Evolutionary conservation across 2,797 vertebrate species (phyloP), one percentile per base, ranked within the genome.

Genomic region (Zenarchopterus dispar): DNA sequence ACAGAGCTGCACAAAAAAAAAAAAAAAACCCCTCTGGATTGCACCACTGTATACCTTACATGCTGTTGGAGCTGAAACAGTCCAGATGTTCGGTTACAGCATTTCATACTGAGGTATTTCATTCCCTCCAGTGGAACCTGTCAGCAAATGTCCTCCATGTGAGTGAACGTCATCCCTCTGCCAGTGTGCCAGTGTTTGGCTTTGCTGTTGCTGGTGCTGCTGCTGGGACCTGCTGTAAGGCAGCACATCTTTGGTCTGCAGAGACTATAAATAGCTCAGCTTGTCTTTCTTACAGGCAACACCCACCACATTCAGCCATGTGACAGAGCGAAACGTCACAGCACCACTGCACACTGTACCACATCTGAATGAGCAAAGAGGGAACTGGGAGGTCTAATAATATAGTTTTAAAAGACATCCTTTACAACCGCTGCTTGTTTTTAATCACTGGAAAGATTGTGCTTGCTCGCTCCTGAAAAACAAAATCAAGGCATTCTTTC

Each of bases 181-280:
- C 36, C 36, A 39, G 36, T 15, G 36, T 15, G 13, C 8, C 28
- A 28, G 28, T 7, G 7, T 28, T 28, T 73, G 54, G 69, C 46
- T 28, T 22, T 47, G 15, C 45, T 47, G 45, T 13, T 45, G 18
- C 18, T 65, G 51, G 54, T 51, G 65, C 75, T 63, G 77, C 61
- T 62, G 78, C 78, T 77, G 74, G 86, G 86, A 89, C 78, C 81
- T 80, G 82, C 85, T 82, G 80, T 76, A 81, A 78, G 74, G 68
- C 73, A 50, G 73, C 68, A 52, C 63, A 62, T 76, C 76, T 78
- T 79, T 74, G 71, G 75, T 86, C 87, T 84, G 88, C 85, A 84
- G 88, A 80, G 75, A 65, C 89, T 91, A 92, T 89, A 91, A 92
- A 92, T 92, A 91, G 81, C 62, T 56, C 74, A 44, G 78, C 49